Evolutionary conservation across 1,140 invertebrate species (phyloP), one percentile per base, ranked within the genome.

Genomic region (Limonius californicus): DNA sequence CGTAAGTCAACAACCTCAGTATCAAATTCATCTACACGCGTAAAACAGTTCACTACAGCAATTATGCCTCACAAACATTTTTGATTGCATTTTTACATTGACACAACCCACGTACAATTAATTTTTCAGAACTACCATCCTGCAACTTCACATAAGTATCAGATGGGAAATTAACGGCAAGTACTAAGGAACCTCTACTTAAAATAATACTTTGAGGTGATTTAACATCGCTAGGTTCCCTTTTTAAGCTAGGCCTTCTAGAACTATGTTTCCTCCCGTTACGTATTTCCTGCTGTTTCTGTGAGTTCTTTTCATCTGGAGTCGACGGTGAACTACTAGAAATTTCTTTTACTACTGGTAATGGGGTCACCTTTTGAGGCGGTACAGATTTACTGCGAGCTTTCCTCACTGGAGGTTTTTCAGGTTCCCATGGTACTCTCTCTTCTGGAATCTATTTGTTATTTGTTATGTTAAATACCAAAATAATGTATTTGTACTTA

Each of bases 401-500:
- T 39, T 12, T 39, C 2, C 35, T 12, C n/a, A 67, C 30, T 32
- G 67, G 53, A 11, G 50, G 64, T 23, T 67, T 68, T 19, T 70
- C 61, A n/a, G 76, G 73, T 35, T 78, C 76, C 78, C 79, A 80
- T n/a, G 78, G 79, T 23, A 79, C 68, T 43, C 78, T 72, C 11
- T 39, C 35, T 12, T 39, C 35, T 39, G 35, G 35, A 59, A 77
- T 74, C 62, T 80, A 78, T 3, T 77, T 76, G 60, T 79, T 75
- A 63, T 69, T 19, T 12, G 9, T 7, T 54, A 6, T n/a, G 4
- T 7, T 19, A 6, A 8, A 19, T 7, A 54, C 8, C 20, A 54
- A 19, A 11, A 19, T 14, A 8, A 8, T 4, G 14, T 18, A 18
- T 12, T 54, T 54, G 47, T 53, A n/a, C n/a, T n/a, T n/a, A n/a